Evolutionary conservation across 2,797 vertebrate genomes (phyloP).

Genomic region (Astyanax mexicanus): DNA sequence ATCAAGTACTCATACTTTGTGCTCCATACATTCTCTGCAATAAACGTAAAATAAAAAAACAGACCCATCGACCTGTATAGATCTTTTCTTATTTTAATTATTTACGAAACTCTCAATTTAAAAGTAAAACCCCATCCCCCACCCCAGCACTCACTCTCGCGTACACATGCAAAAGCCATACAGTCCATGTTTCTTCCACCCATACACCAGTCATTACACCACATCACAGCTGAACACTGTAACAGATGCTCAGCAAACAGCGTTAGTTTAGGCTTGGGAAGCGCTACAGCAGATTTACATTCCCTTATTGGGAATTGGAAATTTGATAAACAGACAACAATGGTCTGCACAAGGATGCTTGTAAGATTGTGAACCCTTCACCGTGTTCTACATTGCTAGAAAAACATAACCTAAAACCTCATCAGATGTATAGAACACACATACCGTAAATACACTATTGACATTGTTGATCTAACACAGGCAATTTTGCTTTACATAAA

Average conservation of each 20-base stretch:
- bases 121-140: neutral
- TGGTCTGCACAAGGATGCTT: no score
- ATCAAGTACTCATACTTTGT: no score
- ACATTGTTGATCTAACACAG: no score
- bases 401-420: no score
- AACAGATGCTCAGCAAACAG: slow-evolving; percentile 69
- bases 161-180: neutral
- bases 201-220: neutral
- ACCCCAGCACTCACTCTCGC: neutral
- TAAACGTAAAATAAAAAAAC: neutral
- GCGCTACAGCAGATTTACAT: slow-evolving; percentile 55
- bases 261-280: slow-evolving; percentile 75
- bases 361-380: no score
- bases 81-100: neutral
- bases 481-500: no score
- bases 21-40: no score
- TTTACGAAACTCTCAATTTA: neutral
- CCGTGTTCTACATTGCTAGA: no score
- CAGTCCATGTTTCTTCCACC: neutral
- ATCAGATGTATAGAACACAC: no score
- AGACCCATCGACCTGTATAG: neutral
- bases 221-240: slow-evolving; percentile 2
- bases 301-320: slow-evolving; percentile 1
- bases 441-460: no score
- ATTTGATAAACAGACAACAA: neutral